phyloP scores from a whole-genome alignment of 2,113 vertebrate genomes.

The Anguilla rostrata region DNA sequence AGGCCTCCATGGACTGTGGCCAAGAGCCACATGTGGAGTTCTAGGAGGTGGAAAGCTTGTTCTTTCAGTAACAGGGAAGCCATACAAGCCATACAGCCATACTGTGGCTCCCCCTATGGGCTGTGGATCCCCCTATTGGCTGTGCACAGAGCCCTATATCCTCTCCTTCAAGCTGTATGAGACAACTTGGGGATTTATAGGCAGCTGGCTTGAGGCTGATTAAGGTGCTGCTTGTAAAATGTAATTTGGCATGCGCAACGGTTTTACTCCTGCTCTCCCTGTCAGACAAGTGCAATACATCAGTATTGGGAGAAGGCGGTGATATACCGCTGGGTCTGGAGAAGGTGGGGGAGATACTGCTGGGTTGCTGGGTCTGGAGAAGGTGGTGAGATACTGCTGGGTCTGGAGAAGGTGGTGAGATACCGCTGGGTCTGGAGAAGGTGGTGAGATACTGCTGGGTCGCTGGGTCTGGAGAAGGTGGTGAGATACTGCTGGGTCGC shows the following conservation, averaged over 20 bases:
- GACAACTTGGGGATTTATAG: constrained; percentile 67
- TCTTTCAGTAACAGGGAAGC: not conserved
- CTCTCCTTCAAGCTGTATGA: constrained; percentile 25
- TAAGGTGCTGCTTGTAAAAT: constrained; percentile 77
- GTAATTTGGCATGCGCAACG: constrained; percentile 76
- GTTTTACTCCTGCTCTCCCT: constrained; percentile 72
- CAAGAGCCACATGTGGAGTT: constrained; percentile 1
- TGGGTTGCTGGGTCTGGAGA: too few relatives aligned
- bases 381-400: too few relatives aligned
- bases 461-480: not conserved
- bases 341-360: too few relatives aligned
- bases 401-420: constrained; percentile 48
- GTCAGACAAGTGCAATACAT: constrained; percentile 72
- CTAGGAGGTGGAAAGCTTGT: not conserved
- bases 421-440: constrained; percentile 17
- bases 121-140: not conserved
- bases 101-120: not conserved
- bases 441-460: too few relatives aligned
- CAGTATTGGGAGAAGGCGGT: constrained; percentile 56
- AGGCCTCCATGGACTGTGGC: not conserved
- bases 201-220: constrained; percentile 74
- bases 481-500: too few relatives aligned
- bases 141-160: constrained; percentile 22
- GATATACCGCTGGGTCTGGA: constrained; percentile 37
- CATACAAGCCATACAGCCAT: too few relatives aligned